phyloP scores from a whole-genome alignment of 2,888 invertebrate genomes.

The Nomada ferruginata region DNA sequence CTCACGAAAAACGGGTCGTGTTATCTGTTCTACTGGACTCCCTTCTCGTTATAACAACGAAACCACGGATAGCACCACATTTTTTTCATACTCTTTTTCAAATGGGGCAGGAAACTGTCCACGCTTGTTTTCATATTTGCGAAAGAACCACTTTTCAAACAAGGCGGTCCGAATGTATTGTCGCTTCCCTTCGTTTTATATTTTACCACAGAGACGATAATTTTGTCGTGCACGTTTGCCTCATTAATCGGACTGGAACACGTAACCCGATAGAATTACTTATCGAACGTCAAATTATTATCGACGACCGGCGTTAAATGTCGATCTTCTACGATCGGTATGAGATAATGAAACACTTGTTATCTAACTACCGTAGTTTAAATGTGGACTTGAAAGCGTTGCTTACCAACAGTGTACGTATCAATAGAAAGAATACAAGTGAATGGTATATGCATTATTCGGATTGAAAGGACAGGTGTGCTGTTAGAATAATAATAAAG shows the following conservation, averaged over 20 bases:
- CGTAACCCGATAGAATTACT: background rate
- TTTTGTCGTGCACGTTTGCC: slow-evolving; percentile 15
- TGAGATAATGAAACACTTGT: too few relatives aligned
- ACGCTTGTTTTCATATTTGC: slow-evolving; percentile 50
- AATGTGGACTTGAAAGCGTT: too few relatives aligned
- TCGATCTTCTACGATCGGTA: background rate
- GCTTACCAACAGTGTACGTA: too few relatives aligned
- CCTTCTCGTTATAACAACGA: slow-evolving; percentile 5
- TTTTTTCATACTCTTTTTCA: slow-evolving; percentile 19
- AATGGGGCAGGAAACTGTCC: slow-evolving; percentile 28
- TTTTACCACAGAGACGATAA: slow-evolving; percentile 22
- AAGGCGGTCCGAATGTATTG: slow-evolving; percentile 40
- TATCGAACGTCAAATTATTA: slow-evolving; percentile 1
- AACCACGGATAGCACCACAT: slow-evolving; percentile 6
- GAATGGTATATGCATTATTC: too few relatives aligned
- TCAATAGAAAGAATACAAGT: too few relatives aligned
- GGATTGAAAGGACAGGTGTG: too few relatives aligned
- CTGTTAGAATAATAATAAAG: too few relatives aligned
- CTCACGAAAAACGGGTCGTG: background rate
- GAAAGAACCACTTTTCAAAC: slow-evolving; percentile 34
- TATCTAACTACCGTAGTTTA: too few relatives aligned
- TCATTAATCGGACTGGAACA: background rate
- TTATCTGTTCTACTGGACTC: background rate
- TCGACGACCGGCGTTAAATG: background rate
- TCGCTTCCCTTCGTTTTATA: background rate